Evolutionary conservation across 2,113 vertebrate species (phyloP).

Genomic region (Nipponia nippon): DNA sequence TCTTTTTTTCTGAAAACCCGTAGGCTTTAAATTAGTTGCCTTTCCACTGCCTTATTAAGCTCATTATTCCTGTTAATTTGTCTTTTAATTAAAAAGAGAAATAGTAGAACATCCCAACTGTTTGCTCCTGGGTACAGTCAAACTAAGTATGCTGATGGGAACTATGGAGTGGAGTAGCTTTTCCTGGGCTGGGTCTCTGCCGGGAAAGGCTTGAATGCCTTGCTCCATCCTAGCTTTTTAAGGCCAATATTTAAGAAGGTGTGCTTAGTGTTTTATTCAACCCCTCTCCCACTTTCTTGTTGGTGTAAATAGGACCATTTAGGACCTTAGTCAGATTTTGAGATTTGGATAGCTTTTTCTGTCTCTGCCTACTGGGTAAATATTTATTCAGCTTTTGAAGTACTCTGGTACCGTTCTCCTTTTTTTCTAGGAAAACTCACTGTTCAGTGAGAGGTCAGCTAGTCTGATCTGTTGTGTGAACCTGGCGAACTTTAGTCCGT

Average conservation of each 20-base stretch:
- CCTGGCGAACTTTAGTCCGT: fast-evolving
- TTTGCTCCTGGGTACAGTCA: not conserved
- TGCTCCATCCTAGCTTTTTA: not conserved
- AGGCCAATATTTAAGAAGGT: not conserved
- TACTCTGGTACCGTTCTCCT: not conserved
- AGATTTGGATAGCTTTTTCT: not conserved
- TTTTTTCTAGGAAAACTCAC: not conserved
- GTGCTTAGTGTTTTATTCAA: not conserved
- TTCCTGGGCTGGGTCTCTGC: not conserved
- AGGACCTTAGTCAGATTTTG: not conserved
- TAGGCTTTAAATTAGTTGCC: not conserved
- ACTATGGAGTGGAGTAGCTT: not conserved
- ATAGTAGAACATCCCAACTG: not conserved
- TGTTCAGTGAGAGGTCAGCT: not conserved
- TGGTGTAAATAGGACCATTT: not conserved
- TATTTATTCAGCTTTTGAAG: not conserved
- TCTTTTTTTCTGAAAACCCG: not conserved
- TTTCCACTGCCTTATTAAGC: not conserved
- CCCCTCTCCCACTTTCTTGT: not conserved
- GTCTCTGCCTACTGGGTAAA: not conserved
- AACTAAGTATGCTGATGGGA: not conserved
- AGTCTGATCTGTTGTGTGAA: not conserved
- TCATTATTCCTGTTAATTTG: not conserved
- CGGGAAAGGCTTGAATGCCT: not conserved
- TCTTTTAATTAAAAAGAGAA: not conserved